Evolutionary conservation across 2,888 invertebrate species (phyloP).

Genomic region (Drosophila mimetica): DNA sequence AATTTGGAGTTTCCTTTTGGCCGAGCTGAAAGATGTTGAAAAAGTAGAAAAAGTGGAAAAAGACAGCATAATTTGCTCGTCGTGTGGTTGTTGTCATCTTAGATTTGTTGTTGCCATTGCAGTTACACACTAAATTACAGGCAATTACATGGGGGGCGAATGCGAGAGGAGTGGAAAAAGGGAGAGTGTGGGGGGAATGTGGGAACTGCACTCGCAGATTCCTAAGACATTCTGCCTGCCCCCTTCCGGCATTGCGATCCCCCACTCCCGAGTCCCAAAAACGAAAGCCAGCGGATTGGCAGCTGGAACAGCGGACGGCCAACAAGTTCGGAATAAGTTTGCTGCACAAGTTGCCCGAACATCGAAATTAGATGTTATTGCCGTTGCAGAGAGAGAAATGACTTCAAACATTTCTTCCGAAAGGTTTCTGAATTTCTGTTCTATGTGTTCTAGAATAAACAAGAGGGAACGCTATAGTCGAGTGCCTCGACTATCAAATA

Average conservation of each 20-base stretch:
- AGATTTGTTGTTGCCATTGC: conserved; percentile 47
- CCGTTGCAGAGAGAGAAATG: conserved; percentile 16
- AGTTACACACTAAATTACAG: conserved; percentile 81
- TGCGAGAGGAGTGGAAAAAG: too few relatives aligned
- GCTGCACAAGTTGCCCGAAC: conserved; percentile 15
- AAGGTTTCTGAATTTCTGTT: too few relatives aligned
- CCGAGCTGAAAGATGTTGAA: too few relatives aligned
- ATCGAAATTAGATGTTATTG: conserved; percentile 40
- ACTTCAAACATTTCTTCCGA: background rate
- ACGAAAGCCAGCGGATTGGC: conserved; percentile 34
- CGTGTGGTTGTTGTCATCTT: conserved; percentile 72
- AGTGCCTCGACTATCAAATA: too few relatives aligned
- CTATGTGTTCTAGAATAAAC: too few relatives aligned
- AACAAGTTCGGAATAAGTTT: conserved; percentile 33
- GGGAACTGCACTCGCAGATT: conserved; percentile 37
- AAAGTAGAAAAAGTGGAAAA: conserved; percentile 46
- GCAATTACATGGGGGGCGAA: conserved; percentile 72
- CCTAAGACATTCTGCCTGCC: conserved; percentile 24
- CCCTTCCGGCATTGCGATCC: background rate
- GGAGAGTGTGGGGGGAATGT: conserved; percentile 28
- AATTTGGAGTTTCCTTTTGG: conserved; percentile 45
- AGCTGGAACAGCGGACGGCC: conserved; percentile 31
- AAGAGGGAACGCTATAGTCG: too few relatives aligned
- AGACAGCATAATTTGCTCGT: conserved; percentile 75
- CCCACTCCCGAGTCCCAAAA: background rate